Evolutionary conservation across 1,140 invertebrate genomes (phyloP).

Genomic region (Apis florea): DNA sequence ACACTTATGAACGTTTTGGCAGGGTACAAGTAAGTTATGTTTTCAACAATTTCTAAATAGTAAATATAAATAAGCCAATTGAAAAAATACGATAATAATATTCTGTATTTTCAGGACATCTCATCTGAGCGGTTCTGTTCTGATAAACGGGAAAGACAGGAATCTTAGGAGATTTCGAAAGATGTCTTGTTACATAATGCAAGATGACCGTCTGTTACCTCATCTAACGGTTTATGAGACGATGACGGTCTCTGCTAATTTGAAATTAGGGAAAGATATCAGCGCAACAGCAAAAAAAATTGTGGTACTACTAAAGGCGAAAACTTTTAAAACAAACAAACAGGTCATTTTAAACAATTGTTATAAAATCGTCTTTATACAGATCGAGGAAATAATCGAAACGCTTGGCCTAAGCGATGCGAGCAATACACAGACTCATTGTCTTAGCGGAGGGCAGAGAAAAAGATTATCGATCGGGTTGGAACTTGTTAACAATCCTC

Average conservation of each 20-base stretch:
- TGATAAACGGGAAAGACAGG: constrained; percentile 92
- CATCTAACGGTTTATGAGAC: constrained; percentile 94
- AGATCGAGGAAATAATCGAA: constrained; percentile 91
- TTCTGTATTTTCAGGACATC: constrained; percentile 83
- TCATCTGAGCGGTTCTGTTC: constrained; percentile 87
- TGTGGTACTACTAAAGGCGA: constrained; percentile 76
- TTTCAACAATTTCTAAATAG: neutral
- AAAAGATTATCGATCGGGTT: constrained; percentile 95
- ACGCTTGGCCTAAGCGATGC: constrained; percentile 88
- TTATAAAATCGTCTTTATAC: constrained; percentile 5
- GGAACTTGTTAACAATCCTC: constrained; percentile 94
- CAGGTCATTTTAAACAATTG: neutral
- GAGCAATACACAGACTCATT: constrained; percentile 88
- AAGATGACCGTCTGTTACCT: constrained; percentile 94
- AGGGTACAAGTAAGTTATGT: constrained; percentile 89
- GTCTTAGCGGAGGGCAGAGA: constrained; percentile 94
- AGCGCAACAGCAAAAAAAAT: constrained; percentile 87
- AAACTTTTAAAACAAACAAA: neutral
- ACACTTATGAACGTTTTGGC: constrained; percentile 95
- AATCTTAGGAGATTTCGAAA: constrained; percentile 93
- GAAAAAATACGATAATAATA: neutral
- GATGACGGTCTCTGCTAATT: constrained; percentile 94
- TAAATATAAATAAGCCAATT: neutral
- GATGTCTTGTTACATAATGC: constrained; percentile 98
- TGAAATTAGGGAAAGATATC: constrained; percentile 93